Evolutionary conservation across 2,888 invertebrate genomes (phyloP).

Genomic region (Ormyrus thymus): DNA sequence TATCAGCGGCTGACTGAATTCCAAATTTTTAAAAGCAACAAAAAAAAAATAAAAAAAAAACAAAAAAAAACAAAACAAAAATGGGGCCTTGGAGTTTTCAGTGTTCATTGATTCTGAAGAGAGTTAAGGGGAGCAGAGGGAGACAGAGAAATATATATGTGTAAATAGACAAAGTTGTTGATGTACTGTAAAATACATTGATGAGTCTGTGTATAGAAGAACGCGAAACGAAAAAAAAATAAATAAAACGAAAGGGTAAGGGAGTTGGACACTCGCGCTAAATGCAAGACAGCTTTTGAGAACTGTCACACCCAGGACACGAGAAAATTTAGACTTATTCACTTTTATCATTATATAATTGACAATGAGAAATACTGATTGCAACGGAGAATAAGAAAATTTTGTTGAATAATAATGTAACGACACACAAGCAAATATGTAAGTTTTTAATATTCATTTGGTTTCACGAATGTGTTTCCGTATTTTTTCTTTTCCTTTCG

Average conservation of each 20-base stretch:
- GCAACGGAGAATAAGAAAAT: conserved; percentile 40
- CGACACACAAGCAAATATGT: conserved; percentile 6
- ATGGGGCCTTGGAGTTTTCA: conserved; percentile 53
- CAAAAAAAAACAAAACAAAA: conserved; percentile 48
- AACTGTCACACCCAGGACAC: conserved; percentile 57
- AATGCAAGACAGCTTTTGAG: conserved; percentile 23
- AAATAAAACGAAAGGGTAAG: conserved; percentile 6
- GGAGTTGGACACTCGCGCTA: conserved; percentile 2
- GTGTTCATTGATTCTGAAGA: conserved; percentile 45
- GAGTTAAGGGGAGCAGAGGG: neutral
- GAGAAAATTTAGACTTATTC: conserved; percentile 58
- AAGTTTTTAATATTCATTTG: conserved; percentile 9
- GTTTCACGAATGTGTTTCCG: conserved; percentile 9
- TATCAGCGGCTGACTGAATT: conserved; percentile 38
- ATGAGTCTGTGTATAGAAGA: conserved; percentile 37
- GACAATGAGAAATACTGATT: conserved; percentile 45
- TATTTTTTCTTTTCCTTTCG: conserved; percentile 13
- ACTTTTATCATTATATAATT: conserved; percentile 56
- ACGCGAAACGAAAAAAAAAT: neutral
- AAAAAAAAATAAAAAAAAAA: conserved; percentile 45
- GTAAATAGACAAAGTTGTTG: conserved; percentile 47
- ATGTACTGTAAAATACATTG: conserved; percentile 36
- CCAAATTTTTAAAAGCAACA: conserved; percentile 44
- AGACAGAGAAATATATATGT: conserved; percentile 23
- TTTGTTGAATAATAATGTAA: conserved; percentile 31